Percentiles rank a stretch among this genome's conserved stretches.
Evolutionary conservation across 2,113 vertebrate genomes (phyloP).

Genomic region (Prunella fulvescens): DNA sequence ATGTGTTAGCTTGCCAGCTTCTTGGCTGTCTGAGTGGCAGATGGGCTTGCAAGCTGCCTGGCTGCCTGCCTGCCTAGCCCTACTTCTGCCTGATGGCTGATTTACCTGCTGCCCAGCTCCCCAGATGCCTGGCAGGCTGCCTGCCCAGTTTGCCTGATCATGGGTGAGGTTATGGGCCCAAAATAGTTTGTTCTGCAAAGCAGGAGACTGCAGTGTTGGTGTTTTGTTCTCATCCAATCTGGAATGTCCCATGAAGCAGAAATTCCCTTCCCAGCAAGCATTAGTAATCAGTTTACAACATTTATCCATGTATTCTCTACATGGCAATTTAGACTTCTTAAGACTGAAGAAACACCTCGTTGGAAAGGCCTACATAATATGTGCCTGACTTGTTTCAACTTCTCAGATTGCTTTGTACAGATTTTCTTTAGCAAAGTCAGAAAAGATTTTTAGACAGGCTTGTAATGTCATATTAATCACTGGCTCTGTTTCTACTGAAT

Average conservation of each 20-base stretch:
- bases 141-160: background rate
- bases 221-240: constrained; percentile 6
- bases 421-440: constrained; percentile 28
- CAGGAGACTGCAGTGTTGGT: background rate
- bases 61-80: background rate
- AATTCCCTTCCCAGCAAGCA: constrained; percentile 38
- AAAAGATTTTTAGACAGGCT: background rate
- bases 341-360: background rate
- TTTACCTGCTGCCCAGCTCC: constrained; percentile 35
- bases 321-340: background rate
- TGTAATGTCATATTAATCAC: constrained; percentile 32
- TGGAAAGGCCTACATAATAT: background rate
- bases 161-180: background rate
- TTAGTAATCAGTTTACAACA: constrained; percentile 34
- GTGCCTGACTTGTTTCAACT: background rate
- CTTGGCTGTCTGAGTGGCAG: constrained; percentile 30
- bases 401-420: background rate
- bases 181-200: constrained; percentile 40
- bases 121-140: background rate
- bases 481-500: constrained; percentile 21
- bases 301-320: background rate
- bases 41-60: constrained; percentile 31
- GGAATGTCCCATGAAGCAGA: constrained; percentile 15
- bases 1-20: background rate
- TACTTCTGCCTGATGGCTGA: background rate